phyloP scores from a whole-genome alignment of 2,888 invertebrate genomes.

The Archaeoteleia sp. region DNA sequence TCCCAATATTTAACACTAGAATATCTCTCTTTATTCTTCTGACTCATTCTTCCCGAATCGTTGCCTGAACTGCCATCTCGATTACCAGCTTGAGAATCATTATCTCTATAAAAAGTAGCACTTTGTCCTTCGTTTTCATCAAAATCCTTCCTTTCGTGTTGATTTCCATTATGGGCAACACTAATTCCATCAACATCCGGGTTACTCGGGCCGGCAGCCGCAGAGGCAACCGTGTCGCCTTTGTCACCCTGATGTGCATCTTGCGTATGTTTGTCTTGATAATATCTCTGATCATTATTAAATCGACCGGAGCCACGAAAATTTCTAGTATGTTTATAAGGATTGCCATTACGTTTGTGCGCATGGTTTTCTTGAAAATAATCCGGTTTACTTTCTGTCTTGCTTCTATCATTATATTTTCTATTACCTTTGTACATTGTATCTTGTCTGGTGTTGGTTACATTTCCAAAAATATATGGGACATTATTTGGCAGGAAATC shows the following conservation, averaged over 20 bases:
- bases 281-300: too few relatives aligned
- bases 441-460: constrained; percentile 37
- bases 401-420: constrained; percentile 54
- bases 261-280: too few relatives aligned
- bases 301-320: too few relatives aligned
- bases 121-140: constrained; percentile 42
- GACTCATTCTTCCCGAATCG: constrained; percentile 3
- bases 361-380: constrained; percentile 47
- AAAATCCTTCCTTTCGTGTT: too few relatives aligned
- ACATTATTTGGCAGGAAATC: constrained; percentile 77
- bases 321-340: constrained; percentile 51
- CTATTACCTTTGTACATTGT: constrained; percentile 48
- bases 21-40: constrained; percentile 32
- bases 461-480: constrained; percentile 37
- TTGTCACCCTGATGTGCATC: too few relatives aligned
- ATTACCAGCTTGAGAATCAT: constrained; percentile 26
- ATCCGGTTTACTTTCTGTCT: constrained; percentile 42
- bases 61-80: constrained; percentile 22
- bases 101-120: constrained; percentile 20
- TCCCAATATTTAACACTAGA: constrained; percentile 19
- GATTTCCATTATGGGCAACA: too few relatives aligned
- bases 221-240: too few relatives aligned
- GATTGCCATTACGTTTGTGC: constrained; percentile 43
- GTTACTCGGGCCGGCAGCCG: too few relatives aligned
- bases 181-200: too few relatives aligned